These are phyloP conservation scores for Nomada fucata DNA, from an alignment of 2,888 invertebrate genomes.

Conservation along the genomic window DNA sequence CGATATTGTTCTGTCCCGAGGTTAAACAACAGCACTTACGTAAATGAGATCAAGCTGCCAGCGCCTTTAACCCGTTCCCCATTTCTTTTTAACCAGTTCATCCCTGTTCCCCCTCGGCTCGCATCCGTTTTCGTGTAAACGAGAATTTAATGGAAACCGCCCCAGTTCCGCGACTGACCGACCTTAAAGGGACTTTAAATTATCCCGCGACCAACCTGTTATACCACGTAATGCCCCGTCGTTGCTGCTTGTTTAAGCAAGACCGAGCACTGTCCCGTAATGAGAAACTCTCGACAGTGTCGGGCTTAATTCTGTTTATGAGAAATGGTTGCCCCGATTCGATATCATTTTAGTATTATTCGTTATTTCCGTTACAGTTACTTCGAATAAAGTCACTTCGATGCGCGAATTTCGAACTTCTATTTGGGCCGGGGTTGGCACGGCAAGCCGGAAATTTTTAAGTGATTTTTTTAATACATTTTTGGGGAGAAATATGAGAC, in stretches of 20 bases:
- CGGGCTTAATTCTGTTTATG: constrained; percentile 8
- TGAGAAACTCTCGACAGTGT: constrained; percentile 7
- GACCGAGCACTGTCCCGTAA: constrained; percentile 6
- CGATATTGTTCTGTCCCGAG: constrained; percentile 6
- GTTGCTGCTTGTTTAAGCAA: constrained; percentile 25
- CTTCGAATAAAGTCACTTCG: neutral
- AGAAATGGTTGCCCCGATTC: constrained; percentile 12
- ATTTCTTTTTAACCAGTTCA: constrained; percentile 27
- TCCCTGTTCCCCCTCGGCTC: constrained; percentile 27
- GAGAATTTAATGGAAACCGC: constrained; percentile 70
- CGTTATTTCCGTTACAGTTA: neutral
- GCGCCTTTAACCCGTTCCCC: constrained; percentile 60
- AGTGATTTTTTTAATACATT: too few relatives aligned
- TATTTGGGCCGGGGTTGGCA: too few relatives aligned
- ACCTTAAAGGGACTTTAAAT: constrained; percentile 69
- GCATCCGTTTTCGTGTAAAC: constrained; percentile 60
- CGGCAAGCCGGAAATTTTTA: too few relatives aligned
- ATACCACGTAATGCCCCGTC: constrained; percentile 43
- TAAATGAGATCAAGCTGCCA: constrained; percentile 73
- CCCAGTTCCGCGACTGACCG: constrained; percentile 59
- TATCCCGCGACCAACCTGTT: constrained; percentile 63
- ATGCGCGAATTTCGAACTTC: too few relatives aligned
- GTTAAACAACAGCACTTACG: constrained; percentile 72
- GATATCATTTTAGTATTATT: neutral
- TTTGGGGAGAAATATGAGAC: too few relatives aligned